Base-by-base conservation (phyloP, 2,113 vertebrate species). In the Perca fluviatilis region DNA sequence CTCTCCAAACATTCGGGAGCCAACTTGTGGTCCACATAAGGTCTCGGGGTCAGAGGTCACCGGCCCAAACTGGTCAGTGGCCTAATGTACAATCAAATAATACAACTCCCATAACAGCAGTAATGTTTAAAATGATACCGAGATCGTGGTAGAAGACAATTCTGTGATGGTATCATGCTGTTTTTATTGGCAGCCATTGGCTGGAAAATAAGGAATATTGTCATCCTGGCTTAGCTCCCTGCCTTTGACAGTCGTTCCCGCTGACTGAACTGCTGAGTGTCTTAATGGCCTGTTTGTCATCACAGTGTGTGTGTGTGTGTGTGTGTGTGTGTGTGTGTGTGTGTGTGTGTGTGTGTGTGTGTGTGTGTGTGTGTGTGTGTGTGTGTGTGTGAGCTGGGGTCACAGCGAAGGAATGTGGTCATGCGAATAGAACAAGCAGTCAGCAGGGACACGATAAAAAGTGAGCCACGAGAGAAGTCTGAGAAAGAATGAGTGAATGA, bases 201-300 rank as follows among this genome's bases (percentile, higher is more conserved):
- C 74, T 70, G 30, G 63, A 78, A 50, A 78, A 79, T 84, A 89
- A 88, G 69, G 81, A 88, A 83, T 77, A 82, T 60, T 71, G 82
- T 78, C 65, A 76, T 82, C 46, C 50, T 85, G 82, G 86, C 82
- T 75, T 58, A 2, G 62, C 79, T 75, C 74, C 19, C 21, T 9
- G 27, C 77, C 56, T 86, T 67, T 62, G 70, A 86, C 82, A 73
- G 77, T 50, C 86, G 73, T 79, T 88, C 83, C 77, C 64, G 84
- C 85, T 83, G 79, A 70, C 72, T 75, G 49, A 80, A 74, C 88
- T 86, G 85, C 80, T 85, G 87, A 85, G 78, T 36, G 56, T 82
- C 70, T 81, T 83, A 94, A 86, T 62, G 80, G 85, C 74, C 88
- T 78, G 91, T 93, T 88, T 92, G 89, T 91, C 90, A 91, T 91